These are phyloP conservation scores for Centropus unirufus DNA, from an alignment of 2,113 vertebrate genomes.

Conservation along the genomic window DNA sequence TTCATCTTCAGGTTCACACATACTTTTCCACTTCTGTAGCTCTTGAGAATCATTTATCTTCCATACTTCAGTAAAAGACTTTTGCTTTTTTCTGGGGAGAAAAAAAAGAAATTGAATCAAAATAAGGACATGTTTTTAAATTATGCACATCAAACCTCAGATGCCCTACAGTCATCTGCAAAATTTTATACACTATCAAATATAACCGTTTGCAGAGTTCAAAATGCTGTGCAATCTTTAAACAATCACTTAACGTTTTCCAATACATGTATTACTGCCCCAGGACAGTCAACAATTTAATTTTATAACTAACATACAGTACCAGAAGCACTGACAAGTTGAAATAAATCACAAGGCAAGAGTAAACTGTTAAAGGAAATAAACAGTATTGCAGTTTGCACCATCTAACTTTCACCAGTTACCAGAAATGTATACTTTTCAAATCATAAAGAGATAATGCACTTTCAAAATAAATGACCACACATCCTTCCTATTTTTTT, in stretches of 20 bases:
- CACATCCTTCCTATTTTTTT: not conserved
- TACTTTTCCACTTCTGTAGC: constrained; percentile 67
- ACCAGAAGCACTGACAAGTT: not conserved
- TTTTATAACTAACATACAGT: not conserved
- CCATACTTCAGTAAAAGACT: constrained; percentile 75
- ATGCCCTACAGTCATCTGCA: not conserved
- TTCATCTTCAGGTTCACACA: constrained; percentile 41
- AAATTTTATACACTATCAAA: not conserved
- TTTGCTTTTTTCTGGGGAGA: constrained; percentile 65
- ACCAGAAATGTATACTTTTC: not conserved
- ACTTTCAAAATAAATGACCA: not conserved
- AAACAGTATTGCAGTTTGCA: not conserved
- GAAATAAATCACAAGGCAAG: not conserved
- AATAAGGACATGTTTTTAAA: not conserved
- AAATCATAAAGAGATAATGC: not conserved
- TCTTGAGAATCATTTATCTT: constrained; percentile 53
- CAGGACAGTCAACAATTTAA: not conserved
- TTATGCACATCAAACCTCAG: not conserved
- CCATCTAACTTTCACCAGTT: not conserved
- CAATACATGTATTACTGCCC: not conserved
- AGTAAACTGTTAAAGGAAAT: not conserved
- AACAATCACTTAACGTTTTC: not conserved
- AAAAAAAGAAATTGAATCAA: not conserved
- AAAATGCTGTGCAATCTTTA: not conserved
- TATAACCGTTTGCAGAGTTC: not conserved